Percentiles rank a stretch among this genome's conserved stretches.
phyloP scores from a whole-genome alignment of 2,888 invertebrate species.

The Hirtodrosophila confusa region DNA sequence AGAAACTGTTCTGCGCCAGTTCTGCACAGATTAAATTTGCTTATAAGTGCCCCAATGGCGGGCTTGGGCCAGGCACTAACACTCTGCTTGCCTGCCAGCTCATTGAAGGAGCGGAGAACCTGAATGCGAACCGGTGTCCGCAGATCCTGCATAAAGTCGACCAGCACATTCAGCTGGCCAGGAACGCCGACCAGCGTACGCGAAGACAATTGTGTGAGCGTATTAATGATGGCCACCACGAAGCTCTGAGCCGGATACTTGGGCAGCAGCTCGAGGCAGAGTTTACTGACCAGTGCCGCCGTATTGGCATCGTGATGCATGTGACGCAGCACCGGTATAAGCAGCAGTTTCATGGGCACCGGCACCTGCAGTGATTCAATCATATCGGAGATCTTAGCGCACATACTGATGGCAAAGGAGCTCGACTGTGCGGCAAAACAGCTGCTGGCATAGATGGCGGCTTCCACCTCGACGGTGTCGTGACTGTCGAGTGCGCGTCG shows the following conservation, averaged over 20 bases:
- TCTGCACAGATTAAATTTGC: constrained; percentile 80
- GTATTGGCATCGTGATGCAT: constrained; percentile 93
- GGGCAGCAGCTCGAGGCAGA: constrained; percentile 90
- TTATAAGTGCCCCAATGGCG: constrained; percentile 83
- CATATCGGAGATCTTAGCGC: constrained; percentile 97
- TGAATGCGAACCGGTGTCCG: constrained; percentile 89
- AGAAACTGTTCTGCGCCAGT: constrained; percentile 82
- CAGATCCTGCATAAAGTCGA: constrained; percentile 89
- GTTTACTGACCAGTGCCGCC: constrained; percentile 88
- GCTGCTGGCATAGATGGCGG: constrained; percentile 97
- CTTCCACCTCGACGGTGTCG: constrained; percentile 97
- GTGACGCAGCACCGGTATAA: constrained; percentile 95
- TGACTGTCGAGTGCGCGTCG: constrained; percentile 95
- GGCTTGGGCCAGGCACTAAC: constrained; percentile 92
- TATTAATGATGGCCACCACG: constrained; percentile 92
- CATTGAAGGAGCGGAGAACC: constrained; percentile 88
- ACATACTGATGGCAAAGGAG: constrained; percentile 97
- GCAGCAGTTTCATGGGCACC: constrained; percentile 94
- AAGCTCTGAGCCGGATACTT: constrained; percentile 92
- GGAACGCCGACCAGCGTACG: constrained; percentile 96
- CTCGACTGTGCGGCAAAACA: constrained; percentile 97
- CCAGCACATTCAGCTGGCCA: constrained; percentile 89
- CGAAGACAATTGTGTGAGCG: constrained; percentile 94
- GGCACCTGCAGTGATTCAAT: constrained; percentile 96
- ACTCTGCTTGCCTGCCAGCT: constrained; percentile 88